Base-by-base conservation (phyloP, 2,113 vertebrate species). In the Cynocephalus volans region DNA sequence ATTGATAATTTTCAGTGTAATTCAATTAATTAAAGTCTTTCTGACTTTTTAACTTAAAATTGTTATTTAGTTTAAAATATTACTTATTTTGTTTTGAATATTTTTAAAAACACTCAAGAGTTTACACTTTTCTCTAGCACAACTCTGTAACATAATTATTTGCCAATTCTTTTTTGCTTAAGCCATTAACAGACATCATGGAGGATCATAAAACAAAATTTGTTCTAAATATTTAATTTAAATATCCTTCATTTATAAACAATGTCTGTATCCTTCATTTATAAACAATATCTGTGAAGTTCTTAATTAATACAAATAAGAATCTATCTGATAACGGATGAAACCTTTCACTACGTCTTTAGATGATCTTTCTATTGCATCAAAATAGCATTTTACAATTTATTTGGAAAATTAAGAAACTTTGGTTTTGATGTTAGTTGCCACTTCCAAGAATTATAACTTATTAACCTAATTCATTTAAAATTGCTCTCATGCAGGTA, bases 1-100 rank as follows among this genome's bases (percentile, higher is more conserved):
- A 60, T 17, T 24, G 60, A 13, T 54, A 28, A 62, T 58, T 95
- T 73, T 94, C n/a, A 80, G 58, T 52, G 24, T 73, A 33, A 58
- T 31, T 79, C n/a, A 76, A 28, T 31, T 79, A 69, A 52, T 70
- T 86, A 79, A 82, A 86, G 11, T 18, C 3, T 41, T 86, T 41
- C 4, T 93, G 60, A 64, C 7, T 36, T 81, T 89, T 96, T 96
- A 60, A 95, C n/a, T 24, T 88, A 73, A 84, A 60, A 72, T 77
- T 36, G 6, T 60, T 64, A 72, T 36, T 41, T 86, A 77, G 93
- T 36, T 80, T 76, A 83, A 31, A 94, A 52, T 48, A 65, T 73
- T 17, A 65, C 28, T 73, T n/a, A 64, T 58, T 41, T 88, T 26
- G 23, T 73, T 90, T 92, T 52, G 95, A 89, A 72, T 45, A 31